These are phyloP conservation scores for Trachymyrmex septentrionalis DNA, from an alignment of 1,140 invertebrate genomes.

Conservation along the genomic window DNA sequence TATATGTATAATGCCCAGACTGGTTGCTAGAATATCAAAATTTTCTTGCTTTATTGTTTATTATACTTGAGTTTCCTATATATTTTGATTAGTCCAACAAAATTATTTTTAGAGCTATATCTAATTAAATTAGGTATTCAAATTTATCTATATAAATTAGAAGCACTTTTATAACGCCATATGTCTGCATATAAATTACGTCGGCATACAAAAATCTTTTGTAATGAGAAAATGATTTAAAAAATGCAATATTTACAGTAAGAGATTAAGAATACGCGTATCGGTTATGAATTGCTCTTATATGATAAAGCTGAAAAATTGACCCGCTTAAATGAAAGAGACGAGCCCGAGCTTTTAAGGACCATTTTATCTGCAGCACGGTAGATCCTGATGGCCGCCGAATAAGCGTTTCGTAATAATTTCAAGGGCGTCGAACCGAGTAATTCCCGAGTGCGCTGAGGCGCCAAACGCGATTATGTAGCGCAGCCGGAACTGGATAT, in stretches of 20 bases:
- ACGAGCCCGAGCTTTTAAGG: constrained; percentile 29
- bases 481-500: constrained; percentile 66
- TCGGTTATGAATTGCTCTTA: background rate
- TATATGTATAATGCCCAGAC: too few relatives aligned
- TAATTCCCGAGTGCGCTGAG: constrained; percentile 74
- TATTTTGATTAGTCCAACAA: too few relatives aligned
- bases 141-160: background rate
- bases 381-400: constrained; percentile 44
- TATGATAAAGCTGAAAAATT: constrained; percentile 45
- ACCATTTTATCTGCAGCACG: constrained; percentile 41
- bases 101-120: too few relatives aligned
- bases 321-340: constrained; percentile 31
- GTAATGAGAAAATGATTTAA: constrained; percentile 17
- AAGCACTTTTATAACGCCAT: background rate
- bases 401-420: constrained; percentile 72
- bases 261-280: background rate
- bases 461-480: constrained; percentile 76
- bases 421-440: constrained; percentile 71
- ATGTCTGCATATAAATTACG: too few relatives aligned
- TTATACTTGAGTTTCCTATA: too few relatives aligned
- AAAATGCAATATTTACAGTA: background rate
- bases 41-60: too few relatives aligned
- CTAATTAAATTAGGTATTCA: too few relatives aligned
- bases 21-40: too few relatives aligned
- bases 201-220: background rate